Base-by-base conservation (phyloP, 2,113 vertebrate genomes). In the Cardinalis cardinalis region DNA sequence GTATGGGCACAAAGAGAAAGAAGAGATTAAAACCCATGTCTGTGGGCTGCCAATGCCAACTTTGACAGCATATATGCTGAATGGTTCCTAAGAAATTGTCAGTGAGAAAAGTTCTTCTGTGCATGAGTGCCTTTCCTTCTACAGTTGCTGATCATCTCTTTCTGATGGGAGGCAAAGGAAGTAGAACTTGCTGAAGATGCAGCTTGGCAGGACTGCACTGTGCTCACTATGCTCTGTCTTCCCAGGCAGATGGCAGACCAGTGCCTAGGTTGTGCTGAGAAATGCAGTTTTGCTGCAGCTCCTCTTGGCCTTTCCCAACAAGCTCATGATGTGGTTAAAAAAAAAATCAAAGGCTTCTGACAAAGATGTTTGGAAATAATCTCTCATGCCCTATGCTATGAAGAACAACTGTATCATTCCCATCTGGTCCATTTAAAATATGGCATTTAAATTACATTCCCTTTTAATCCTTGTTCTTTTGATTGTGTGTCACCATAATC, bases 401-500 rank as follows among this genome's bases (percentile, higher is more conserved):
- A 87, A 75, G 60, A 94, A 70, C 28, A 82, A 83, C 52, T 73
- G 34, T 20, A 44, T 75, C 64, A 63, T 85, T 90, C 63, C 71
- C 58, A 61, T 46, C 9, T 66, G 48, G 40, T 56, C 34, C 6
- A 13, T 87, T 90, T 93, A 56, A 94, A 88, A 74, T 53, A 68
- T 12, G 28, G 32, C 31, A 60, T 90, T 85, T 87, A 76, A 88
- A 87, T 95, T 89, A 64, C 29, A 23, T 77, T 92, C 28, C 32
- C 17, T 84, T 90, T 91, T 88, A 87, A 92, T 95, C 55, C 46
- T 84, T 68, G 21, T 52, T 95, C 41, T 71, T 95, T 86, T 89
- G 55, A 60, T 71, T 91, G 44, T 78, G 78, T 38, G 46, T 83
- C 64, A 79, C 40, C 25, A n/a, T 66, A 76, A 84, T 72, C 10